These are phyloP conservation scores for Cotesia chilonis DNA, from an alignment of 1,140 invertebrate genomes.

Conservation along the genomic window DNA sequence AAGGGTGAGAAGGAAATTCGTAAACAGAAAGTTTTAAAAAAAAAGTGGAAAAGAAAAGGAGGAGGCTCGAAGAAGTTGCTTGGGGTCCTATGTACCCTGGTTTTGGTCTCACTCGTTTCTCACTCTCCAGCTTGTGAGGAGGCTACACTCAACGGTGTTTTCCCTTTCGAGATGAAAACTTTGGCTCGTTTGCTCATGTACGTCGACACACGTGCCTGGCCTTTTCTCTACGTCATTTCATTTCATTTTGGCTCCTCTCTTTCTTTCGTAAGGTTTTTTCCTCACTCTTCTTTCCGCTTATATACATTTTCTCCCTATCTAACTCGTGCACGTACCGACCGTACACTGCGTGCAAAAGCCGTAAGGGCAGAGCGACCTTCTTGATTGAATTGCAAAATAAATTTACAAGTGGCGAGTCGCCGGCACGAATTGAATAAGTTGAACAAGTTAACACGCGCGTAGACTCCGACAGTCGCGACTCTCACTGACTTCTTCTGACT, in stretches of 20 bases:
- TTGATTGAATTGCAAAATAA: constrained; percentile 56
- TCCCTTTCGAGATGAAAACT: constrained; percentile 38
- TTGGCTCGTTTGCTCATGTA: constrained; percentile 36
- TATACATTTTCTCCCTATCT: constrained; percentile 16
- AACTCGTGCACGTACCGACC: constrained; percentile 8
- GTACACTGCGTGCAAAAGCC: constrained; percentile 21
- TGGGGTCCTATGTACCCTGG: neutral
- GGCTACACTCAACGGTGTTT: constrained; percentile 20
- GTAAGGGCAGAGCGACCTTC: constrained; percentile 32
- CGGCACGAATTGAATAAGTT: constrained; percentile 51
- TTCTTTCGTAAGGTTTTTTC: neutral
- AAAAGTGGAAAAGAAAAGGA: constrained; percentile 29
- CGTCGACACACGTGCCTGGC: constrained; percentile 37
- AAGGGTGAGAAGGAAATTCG: constrained; percentile 37
- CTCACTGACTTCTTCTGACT: constrained; percentile 13
- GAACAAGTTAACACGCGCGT: constrained; percentile 48
- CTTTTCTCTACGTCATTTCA: constrained; percentile 14
- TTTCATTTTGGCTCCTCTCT: constrained; percentile 7
- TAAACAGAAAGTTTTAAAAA: constrained; percentile 41
- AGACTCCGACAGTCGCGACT: constrained; percentile 28
- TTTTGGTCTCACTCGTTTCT: neutral
- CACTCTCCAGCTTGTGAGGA: neutral
- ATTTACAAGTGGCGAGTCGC: constrained; percentile 49
- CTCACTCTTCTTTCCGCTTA: neutral
- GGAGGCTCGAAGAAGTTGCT: constrained; percentile 27